phyloP scores from a whole-genome alignment of 2,113 vertebrate species.

The Carassius auratus region DNA sequence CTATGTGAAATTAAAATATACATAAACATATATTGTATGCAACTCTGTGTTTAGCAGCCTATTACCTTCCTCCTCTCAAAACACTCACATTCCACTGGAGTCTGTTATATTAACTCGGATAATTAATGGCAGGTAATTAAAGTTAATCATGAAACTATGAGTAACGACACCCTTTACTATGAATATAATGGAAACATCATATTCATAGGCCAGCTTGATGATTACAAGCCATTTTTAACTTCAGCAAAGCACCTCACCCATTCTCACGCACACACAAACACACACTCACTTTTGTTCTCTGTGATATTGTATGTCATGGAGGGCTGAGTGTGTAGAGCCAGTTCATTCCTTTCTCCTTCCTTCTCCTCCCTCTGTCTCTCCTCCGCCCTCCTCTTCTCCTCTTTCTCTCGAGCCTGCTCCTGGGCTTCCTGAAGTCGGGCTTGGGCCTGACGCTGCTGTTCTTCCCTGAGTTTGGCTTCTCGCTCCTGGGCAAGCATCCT shows the following conservation, averaged over 20 bases:
- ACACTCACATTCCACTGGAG: not conserved
- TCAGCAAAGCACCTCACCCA: not conserved
- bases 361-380: conserved; percentile 49
- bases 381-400: conserved; percentile 38
- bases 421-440: conserved; percentile 66
- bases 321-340: conserved; percentile 66
- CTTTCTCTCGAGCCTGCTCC: conserved; percentile 67
- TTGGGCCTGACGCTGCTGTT: conserved; percentile 80
- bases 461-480: conserved; percentile 78
- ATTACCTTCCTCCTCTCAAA: not conserved
- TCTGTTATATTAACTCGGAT: not conserved
- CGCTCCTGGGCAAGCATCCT: conserved; percentile 77
- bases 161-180: conserved; percentile 17
- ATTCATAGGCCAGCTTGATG: conserved; percentile 16
- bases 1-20: not conserved
- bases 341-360: conserved; percentile 15
- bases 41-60: not conserved
- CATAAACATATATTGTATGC: not conserved
- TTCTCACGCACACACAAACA: not conserved
- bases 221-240: conserved; percentile 5
- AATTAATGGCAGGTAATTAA: conserved; percentile 20
- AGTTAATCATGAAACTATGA: conserved; percentile 7
- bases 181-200: conserved; percentile 20
- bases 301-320: conserved; percentile 67
- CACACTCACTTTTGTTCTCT: conserved; percentile 67